A percentile compares a stretch with the other conserved stretches of the same genome.
Conservation (phyloP, 2,113 vertebrate species). For the Lophotis ruficrista region DNA sequence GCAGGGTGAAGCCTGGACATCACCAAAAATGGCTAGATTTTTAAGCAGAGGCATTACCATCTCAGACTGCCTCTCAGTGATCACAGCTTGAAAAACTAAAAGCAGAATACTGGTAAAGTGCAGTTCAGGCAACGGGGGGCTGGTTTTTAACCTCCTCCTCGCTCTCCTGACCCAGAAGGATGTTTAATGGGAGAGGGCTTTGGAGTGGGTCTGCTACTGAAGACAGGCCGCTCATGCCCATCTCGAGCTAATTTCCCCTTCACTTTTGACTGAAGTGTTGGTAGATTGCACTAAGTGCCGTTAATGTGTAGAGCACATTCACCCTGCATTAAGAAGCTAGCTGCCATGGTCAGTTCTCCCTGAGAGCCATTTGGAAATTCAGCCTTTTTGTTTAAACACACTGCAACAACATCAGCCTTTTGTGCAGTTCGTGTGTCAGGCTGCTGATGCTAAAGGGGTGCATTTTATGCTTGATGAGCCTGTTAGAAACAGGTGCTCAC, state of each 20-base stretch:
- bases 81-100: neutral
- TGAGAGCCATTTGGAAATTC: neutral
- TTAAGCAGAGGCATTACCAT: neutral
- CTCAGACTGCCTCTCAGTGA: neutral
- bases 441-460: neutral
- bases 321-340: neutral
- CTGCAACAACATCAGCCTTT: neutral
- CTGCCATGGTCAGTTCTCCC: neutral
- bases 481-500: slow-evolving; percentile 28
- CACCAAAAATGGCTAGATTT: neutral
- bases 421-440: neutral
- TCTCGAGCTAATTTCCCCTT: neutral
- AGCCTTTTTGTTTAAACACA: neutral
- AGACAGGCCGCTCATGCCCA: neutral
- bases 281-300: neutral
- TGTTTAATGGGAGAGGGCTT: neutral
- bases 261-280: neutral
- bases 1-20: neutral
- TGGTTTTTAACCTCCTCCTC: slow-evolving; percentile 5
- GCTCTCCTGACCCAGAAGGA: neutral
- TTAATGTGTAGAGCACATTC: neutral
- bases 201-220: slow-evolving; percentile 31
- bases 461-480: slow-evolving; percentile 15
- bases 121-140: neutral
- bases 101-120: neutral